These are phyloP conservation scores for Sparidentex hasta DNA, from an alignment of 2,797 vertebrate genomes.

Conservation along the genomic window DNA sequence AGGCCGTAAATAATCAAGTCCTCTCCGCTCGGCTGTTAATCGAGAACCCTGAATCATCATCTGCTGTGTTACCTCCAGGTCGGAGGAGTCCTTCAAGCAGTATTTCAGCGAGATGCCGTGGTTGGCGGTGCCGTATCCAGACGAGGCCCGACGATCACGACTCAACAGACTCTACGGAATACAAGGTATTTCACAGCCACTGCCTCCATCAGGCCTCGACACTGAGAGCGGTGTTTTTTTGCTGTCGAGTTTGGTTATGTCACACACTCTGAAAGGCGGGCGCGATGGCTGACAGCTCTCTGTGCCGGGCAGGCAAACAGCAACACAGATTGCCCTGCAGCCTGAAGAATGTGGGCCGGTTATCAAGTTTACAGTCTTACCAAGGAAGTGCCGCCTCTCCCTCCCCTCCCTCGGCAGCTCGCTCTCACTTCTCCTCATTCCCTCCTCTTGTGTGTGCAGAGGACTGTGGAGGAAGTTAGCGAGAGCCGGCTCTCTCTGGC, in stretches of 20 bases:
- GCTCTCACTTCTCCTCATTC: slow-evolving; percentile 24
- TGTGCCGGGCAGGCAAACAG: slow-evolving; percentile 23
- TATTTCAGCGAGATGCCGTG: slow-evolving; percentile 99
- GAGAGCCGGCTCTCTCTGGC: slow-evolving; percentile 63
- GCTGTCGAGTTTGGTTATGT: slow-evolving; percentile 18
- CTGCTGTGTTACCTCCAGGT: slow-evolving; percentile 81
- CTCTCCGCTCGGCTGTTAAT: background rate
- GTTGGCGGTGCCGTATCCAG: slow-evolving; percentile 94
- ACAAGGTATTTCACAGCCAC: slow-evolving; percentile 89
- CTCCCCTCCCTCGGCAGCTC: slow-evolving; percentile 12
- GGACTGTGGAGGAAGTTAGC: slow-evolving; percentile 64
- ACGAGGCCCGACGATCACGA: slow-evolving; percentile 93
- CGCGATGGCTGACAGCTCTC: slow-evolving; percentile 48
- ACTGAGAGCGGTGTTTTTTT: background rate
- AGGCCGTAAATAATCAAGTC: background rate
- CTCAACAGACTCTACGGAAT: slow-evolving; percentile 98
- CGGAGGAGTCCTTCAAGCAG: slow-evolving; percentile 98
- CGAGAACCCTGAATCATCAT: background rate
- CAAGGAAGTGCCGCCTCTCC: slow-evolving; percentile 41
- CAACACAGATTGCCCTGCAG: slow-evolving; percentile 50
- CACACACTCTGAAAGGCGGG: slow-evolving; percentile 27
- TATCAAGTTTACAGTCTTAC: slow-evolving; percentile 71
- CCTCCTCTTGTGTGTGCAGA: slow-evolving; percentile 18
- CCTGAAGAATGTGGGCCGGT: slow-evolving; percentile 75
- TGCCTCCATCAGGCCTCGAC: slow-evolving; percentile 1